These are phyloP conservation scores for Colaptes auratus DNA, from an alignment of 2,113 vertebrate species.

Conservation along the genomic window DNA sequence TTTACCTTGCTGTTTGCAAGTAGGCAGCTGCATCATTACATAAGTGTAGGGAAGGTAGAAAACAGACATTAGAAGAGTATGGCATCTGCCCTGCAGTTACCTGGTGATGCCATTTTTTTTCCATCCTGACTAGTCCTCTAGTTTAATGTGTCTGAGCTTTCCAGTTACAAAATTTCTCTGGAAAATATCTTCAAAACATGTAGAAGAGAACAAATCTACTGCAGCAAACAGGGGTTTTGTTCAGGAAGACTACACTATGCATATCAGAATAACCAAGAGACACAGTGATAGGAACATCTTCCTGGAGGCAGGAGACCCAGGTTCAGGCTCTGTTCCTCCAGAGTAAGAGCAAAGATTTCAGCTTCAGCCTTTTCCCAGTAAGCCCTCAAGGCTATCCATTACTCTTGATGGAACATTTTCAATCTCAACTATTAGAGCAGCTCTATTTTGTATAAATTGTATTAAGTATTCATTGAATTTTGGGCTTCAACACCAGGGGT, in stretches of 20 bases:
- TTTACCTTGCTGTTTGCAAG: not conserved
- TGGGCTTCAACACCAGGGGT: slow-evolving; percentile 52
- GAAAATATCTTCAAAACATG: not conserved
- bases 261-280: not conserved
- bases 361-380: slow-evolving; percentile 27
- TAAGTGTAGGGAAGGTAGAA: not conserved
- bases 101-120: not conserved
- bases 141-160: not conserved
- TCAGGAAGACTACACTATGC: not conserved
- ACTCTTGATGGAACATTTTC: slow-evolving; percentile 67
- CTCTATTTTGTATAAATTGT: slow-evolving; percentile 60
- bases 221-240: not conserved
- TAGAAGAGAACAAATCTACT: not conserved
- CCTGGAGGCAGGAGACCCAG: not conserved
- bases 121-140: not conserved
- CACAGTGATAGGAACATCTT: not conserved
- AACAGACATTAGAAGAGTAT: not conserved
- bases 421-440: slow-evolving; percentile 58
- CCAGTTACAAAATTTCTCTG: not conserved
- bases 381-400: slow-evolving; percentile 71
- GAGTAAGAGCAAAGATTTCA: slow-evolving; percentile 1
- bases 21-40: not conserved
- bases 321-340: not conserved
- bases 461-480: slow-evolving; percentile 71
- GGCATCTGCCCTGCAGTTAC: not conserved